phyloP scores from a whole-genome alignment of 2,888 invertebrate species.

The Synergus japonicus region DNA sequence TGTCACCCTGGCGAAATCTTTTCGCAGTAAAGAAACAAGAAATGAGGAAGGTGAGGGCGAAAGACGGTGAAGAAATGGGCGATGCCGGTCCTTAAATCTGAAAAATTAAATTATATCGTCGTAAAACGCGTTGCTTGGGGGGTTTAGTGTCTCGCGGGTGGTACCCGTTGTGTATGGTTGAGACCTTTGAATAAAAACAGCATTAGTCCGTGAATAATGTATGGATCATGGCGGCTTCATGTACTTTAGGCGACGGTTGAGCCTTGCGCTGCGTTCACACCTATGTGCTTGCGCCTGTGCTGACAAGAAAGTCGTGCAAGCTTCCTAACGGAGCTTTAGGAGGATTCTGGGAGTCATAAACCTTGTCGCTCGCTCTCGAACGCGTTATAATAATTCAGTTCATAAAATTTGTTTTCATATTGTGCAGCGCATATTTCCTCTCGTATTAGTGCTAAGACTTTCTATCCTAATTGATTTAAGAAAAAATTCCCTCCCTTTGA shows the following conservation, averaged over 20 bases:
- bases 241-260: conserved; percentile 49
- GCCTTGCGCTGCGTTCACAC: conserved; percentile 44
- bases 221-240: conserved; percentile 67
- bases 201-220: conserved; percentile 76
- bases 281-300: conserved; percentile 46
- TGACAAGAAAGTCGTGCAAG: conserved; percentile 50
- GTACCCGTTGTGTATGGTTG: conserved; percentile 52
- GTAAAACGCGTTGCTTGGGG: conserved; percentile 71
- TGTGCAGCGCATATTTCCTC: conserved; percentile 24
- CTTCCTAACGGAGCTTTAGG: conserved; percentile 68
- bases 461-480: neutral
- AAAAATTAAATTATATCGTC: conserved; percentile 77
- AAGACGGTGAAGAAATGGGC: conserved; percentile 29
- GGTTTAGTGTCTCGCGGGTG: conserved; percentile 70
- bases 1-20: conserved; percentile 27
- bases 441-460: conserved; percentile 14
- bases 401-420: conserved; percentile 63
- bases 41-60: conserved; percentile 16
- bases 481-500: neutral
- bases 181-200: conserved; percentile 74
- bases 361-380: conserved; percentile 52
- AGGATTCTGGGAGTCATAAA: conserved; percentile 73
- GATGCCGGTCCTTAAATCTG: conserved; percentile 72
- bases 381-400: conserved; percentile 73
- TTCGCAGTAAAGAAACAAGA: conserved; percentile 32